These are phyloP conservation scores for Dicrostonyx torquatus DNA, from an alignment of 2,797 vertebrate species.

Conservation along the genomic window DNA sequence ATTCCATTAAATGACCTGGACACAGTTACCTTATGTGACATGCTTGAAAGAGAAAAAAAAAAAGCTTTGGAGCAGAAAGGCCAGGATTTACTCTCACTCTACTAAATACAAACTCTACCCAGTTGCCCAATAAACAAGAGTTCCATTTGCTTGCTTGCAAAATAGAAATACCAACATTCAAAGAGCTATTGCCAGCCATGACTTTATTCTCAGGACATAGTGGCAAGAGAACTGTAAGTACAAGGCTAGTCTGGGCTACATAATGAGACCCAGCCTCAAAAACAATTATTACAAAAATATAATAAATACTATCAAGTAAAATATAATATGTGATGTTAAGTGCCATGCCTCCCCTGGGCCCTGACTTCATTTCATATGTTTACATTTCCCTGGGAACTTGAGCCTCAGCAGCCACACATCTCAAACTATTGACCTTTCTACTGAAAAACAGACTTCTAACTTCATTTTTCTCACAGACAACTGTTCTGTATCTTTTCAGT, in stretches of 20 bases:
- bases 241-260: not conserved
- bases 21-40: not conserved
- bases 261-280: not conserved
- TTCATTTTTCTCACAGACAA: not conserved
- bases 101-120: not conserved
- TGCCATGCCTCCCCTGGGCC: not conserved
- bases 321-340: not conserved
- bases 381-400: not conserved
- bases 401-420: not conserved
- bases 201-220: not conserved
- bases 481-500: not conserved
- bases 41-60: not conserved
- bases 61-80: not conserved
- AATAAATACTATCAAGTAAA: not conserved
- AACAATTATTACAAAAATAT: not conserved
- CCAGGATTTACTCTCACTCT: not conserved
- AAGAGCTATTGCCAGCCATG: not conserved
- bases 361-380: not conserved
- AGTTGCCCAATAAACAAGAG: not conserved
- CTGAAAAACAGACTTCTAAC: not conserved
- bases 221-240: not conserved
- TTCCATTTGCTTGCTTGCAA: not conserved
- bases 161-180: slow-evolving; percentile 12
- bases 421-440: not conserved
- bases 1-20: not conserved